phyloP scores from a whole-genome alignment of 1,140 invertebrate genomes.

The Agrypnia vestita region DNA sequence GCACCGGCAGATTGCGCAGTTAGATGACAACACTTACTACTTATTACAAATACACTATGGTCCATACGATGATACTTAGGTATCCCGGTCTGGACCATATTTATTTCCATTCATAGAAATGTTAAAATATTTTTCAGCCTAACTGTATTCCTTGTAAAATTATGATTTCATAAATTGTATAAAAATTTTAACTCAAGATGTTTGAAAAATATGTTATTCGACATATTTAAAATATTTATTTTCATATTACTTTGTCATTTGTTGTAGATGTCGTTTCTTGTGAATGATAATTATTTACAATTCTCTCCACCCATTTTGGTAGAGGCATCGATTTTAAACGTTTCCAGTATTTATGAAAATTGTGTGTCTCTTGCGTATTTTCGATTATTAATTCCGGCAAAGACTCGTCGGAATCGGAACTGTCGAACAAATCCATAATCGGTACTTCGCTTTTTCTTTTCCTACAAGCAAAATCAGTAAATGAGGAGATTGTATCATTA shows the following conservation, averaged over 20 bases:
- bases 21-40: no score
- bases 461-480: background rate
- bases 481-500: no score
- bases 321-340: slow-evolving; percentile 3
- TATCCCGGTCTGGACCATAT: no score
- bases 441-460: background rate
- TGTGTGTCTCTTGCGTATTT: background rate
- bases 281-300: background rate
- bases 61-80: no score
- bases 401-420: slow-evolving; percentile 14
- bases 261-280: background rate
- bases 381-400: slow-evolving; percentile 38
- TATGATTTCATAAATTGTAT: background rate
- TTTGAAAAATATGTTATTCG: no score
- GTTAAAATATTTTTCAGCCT: no score
- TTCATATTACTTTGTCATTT: background rate
- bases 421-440: background rate
- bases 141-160: no score
- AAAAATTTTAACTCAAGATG: no score
- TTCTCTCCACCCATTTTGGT: slow-evolving; percentile 32
- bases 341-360: slow-evolving; percentile 40
- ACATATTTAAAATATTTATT: no score
- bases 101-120: no score
- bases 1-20: no score
- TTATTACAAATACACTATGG: no score